These are phyloP conservation scores for Delia radicum DNA, from an alignment of 1,140 invertebrate species.

Conservation along the genomic window DNA sequence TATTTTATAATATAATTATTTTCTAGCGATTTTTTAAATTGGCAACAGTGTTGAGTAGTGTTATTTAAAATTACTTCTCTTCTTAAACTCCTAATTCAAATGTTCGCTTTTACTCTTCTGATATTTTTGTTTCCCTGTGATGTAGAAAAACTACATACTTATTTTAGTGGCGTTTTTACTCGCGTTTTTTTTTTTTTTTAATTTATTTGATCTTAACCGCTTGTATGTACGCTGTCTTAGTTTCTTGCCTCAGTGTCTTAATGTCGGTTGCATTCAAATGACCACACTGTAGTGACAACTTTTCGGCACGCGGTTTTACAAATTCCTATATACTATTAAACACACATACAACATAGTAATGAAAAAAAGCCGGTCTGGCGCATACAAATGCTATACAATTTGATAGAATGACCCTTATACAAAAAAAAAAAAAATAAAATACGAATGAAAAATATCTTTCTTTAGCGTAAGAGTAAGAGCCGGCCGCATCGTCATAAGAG, in stretches of 20 bases:
- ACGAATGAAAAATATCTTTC: background rate
- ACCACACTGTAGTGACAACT: conserved; percentile 45
- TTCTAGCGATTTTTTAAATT: too few relatives aligned
- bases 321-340: conserved; percentile 36
- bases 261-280: conserved; percentile 28
- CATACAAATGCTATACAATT: background rate
- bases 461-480: background rate
- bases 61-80: background rate
- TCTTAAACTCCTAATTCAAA: background rate
- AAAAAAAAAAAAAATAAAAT: background rate
- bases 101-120: background rate
- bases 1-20: too few relatives aligned
- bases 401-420: conserved; percentile 8
- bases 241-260: background rate
- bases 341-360: background rate
- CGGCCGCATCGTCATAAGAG: too few relatives aligned
- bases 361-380: conserved; percentile 5
- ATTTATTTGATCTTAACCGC: conserved; percentile 44
- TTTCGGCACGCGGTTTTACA: conserved; percentile 54
- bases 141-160: background rate
- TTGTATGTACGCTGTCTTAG: conserved; percentile 1
- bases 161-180: conserved; percentile 1
- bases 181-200: background rate
- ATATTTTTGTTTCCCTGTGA: background rate
- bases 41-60: too few relatives aligned